phyloP scores from a whole-genome alignment of 2,888 invertebrate genomes.

The Cephus runcator region DNA sequence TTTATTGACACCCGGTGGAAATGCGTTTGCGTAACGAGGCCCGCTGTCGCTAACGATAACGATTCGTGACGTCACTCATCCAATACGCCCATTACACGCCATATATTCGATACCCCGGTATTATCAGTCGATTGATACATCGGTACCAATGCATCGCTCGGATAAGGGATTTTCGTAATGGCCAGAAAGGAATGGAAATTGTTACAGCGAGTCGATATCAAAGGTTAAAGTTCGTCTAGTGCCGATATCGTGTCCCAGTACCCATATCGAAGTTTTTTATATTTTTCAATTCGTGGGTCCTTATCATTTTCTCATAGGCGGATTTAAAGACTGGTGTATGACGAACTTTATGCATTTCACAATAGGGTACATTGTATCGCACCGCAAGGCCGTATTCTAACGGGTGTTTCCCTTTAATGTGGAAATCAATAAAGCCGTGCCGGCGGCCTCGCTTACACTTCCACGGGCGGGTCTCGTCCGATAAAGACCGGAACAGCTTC shows the following conservation, averaged over 20 bases:
- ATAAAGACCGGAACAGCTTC: constrained; percentile 60
- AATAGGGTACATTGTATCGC: not conserved
- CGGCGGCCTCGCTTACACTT: constrained; percentile 56
- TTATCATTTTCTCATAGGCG: not conserved
- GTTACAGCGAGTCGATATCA: not conserved
- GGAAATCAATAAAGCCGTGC: constrained; percentile 53
- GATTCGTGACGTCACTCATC: not conserved
- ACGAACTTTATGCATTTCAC: not conserved
- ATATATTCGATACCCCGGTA: not conserved
- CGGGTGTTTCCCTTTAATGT: constrained; percentile 54
- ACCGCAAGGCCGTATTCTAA: constrained; percentile 23
- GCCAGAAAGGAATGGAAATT: not conserved
- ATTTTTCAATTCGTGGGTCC: not conserved
- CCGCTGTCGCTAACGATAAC: not conserved
- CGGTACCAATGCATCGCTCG: not conserved
- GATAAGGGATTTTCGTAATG: too few relatives aligned
- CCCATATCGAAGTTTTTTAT: not conserved
- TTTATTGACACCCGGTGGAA: not conserved
- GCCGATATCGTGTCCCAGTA: not conserved
- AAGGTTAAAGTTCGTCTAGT: not conserved
- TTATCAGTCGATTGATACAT: not conserved
- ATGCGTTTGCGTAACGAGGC: not conserved
- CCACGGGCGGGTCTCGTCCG: constrained; percentile 16
- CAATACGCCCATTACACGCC: not conserved
- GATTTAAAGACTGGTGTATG: not conserved